phyloP scores from a whole-genome alignment of 2,113 vertebrate genomes.

The Anguilla japonica region DNA sequence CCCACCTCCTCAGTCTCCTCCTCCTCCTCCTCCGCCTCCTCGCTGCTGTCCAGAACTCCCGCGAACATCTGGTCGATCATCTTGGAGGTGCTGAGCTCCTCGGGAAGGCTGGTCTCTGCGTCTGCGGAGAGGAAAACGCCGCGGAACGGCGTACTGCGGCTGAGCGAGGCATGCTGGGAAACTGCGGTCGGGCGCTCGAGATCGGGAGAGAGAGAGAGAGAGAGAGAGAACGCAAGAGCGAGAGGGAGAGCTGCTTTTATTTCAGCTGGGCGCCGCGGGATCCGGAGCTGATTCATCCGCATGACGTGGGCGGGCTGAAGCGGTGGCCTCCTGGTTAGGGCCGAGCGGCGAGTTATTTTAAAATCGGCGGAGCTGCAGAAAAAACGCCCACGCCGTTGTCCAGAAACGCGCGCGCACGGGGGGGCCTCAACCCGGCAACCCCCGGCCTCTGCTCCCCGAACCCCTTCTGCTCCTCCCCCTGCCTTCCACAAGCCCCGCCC shows the following conservation, averaged over 20 bases:
- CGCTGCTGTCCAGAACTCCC: constrained; percentile 65
- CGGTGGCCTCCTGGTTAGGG: neutral
- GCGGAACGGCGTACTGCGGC: neutral
- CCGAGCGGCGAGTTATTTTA: neutral
- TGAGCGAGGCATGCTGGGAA: neutral
- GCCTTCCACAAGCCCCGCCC: neutral
- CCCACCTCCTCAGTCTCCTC: constrained; percentile 27
- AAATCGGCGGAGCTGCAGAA: neutral
- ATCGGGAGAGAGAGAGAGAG: neutral
- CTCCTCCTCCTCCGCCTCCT: constrained; percentile 16
- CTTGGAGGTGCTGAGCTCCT: constrained; percentile 59
- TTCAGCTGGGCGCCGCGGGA: neutral
- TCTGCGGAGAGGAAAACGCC: constrained; percentile 34
- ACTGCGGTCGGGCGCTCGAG: neutral
- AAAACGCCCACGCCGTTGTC: too few relatives aligned
- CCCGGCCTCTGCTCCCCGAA: constrained; percentile 37
- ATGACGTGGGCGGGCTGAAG: neutral
- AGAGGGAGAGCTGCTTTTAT: neutral
- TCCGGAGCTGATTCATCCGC: neutral
- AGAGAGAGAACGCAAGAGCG: neutral
- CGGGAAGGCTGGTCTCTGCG: constrained; percentile 40
- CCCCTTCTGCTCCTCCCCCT: constrained; percentile 13
- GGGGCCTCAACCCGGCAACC: too few relatives aligned
- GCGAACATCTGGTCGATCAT: constrained; percentile 71
- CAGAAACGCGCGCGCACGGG: too few relatives aligned